Base-by-base conservation (phyloP, 2,113 vertebrate species). In the Geococcyx californianus region DNA sequence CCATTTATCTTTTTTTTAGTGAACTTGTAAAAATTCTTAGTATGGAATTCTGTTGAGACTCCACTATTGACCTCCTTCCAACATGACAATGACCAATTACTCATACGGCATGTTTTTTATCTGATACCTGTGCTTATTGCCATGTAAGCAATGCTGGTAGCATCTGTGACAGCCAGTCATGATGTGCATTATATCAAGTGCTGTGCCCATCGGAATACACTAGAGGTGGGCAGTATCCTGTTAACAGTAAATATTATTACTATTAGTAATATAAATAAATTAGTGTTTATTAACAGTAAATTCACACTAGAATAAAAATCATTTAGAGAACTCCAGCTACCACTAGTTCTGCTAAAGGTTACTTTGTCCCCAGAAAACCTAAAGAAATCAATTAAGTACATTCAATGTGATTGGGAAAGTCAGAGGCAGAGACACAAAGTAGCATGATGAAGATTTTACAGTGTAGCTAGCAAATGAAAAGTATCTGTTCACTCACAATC, bases 121-220 rank as follows among this genome's bases (percentile, higher is more conserved):
- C 54, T 62, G 28, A 21, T 38, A 62, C 55, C 29, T 78, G 36
- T 16, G 16, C 11, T 91, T 17, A 54, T 4, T 62, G 42, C n/a
- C 31, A 26, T n/a, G 12, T 33, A 34, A 67, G 42, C 24, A 78
- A 31, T 29, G 17, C n/a, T 24, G 29, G 25, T 14, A 90, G 15
- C 31, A 47, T 38, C 34, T 75, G 47, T 54, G 31, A 44, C 20
- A 62, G 11, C 11, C 21, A 38, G 29, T 14, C 6, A 3, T 24
- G 23, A 20, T 1, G 5, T 0, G 1, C 7, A 14, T 69, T 47
- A 26, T 16, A 45, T 4, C 11, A 60, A 23, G 25, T 42, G 49
- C 55, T 56, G 23, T 55, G 25, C 29, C 34, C 33, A 66, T 60
- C 7, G 2, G 25, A 85, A 70, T 13, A 64, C n/a, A 74, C 5